Base-by-base conservation (phyloP, 2,888 invertebrate species). In the Diloba caeruleocephala region DNA sequence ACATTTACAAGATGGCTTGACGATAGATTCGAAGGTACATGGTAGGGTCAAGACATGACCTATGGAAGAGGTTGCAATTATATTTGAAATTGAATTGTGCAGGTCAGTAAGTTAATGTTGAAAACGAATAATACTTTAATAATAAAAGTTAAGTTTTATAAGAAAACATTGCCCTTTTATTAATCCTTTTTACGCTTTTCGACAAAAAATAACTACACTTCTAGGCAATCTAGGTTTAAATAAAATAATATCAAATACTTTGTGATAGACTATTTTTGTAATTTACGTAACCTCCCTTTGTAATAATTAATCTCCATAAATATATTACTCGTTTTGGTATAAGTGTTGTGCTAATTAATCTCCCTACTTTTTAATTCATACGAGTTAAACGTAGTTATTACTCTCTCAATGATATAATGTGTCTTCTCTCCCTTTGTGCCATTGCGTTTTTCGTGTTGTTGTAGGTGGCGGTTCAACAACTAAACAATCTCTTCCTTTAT, bases 251-350 rank as follows among this genome's bases (percentile, higher is more conserved):
- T 31, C 14, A 19, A n/a, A 17, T 6, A 19, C 13, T 10, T 44
- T 44, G 44, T 44, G 34, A 45, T 21, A 29, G n/a, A 28, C 36
- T n/a, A 14, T 29, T 36, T 36, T 44, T 45, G 21, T 45, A 45
- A 5, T 15, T 3, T 45, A 29, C 1, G 14, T 45, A 36, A 19
- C 9, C n/a, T n/a, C n/a, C n/a, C n/a, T n/a, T n/a, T n/a, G n/a
- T n/a, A n/a, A n/a, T n/a, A n/a, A n/a, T n/a, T n/a, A n/a, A n/a
- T n/a, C n/a, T n/a, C n/a, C n/a, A n/a, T n/a, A n/a, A n/a, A n/a
- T n/a, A n/a, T n/a, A n/a, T n/a, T n/a, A n/a, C n/a, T n/a, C n/a
- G n/a, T n/a, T n/a, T n/a, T n/a, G n/a, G n/a, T n/a, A n/a, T n/a
- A n/a, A n/a, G n/a, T n/a, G n/a, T n/a, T n/a, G n/a, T n/a, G n/a